These are phyloP conservation scores for Plestiodon gilberti DNA, from an alignment of 2,113 vertebrate species.

Conservation along the genomic window DNA sequence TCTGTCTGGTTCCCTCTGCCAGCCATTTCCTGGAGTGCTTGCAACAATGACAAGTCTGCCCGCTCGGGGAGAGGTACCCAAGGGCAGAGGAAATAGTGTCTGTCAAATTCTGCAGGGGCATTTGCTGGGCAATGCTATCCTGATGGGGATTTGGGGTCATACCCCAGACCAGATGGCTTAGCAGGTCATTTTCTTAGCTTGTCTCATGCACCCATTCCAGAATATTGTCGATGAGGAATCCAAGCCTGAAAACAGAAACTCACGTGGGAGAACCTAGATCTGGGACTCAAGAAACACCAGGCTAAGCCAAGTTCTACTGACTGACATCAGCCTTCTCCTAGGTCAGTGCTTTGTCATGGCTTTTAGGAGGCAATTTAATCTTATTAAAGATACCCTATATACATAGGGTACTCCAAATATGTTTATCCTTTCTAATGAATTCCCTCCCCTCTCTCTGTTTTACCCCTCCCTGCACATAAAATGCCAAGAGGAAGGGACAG, in stretches of 20 bases:
- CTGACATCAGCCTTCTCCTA: conserved; percentile 16
- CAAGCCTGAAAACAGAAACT: background rate
- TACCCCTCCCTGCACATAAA: background rate
- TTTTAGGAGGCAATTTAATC: conserved; percentile 22
- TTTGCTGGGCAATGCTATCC: background rate
- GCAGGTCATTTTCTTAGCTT: background rate
- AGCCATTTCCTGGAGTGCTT: fast-evolving
- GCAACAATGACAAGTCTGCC: background rate
- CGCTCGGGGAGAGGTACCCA: background rate
- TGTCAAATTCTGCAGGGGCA: background rate
- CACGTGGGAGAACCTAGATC: background rate
- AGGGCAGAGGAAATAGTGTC: background rate
- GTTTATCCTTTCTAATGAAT: fast-evolving
- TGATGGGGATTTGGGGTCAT: background rate
- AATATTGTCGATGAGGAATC: background rate
- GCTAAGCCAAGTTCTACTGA: conserved; percentile 6
- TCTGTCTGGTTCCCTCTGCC: conserved; percentile 17
- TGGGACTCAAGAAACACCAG: background rate
- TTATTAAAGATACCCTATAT: conserved; percentile 2
- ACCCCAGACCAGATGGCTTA: background rate
- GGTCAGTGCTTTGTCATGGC: background rate
- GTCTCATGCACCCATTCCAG: background rate
- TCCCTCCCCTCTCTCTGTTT: background rate
- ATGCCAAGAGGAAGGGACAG: background rate
- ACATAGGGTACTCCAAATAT: conserved; percentile 19